phyloP scores from a whole-genome alignment of 2,888 invertebrate genomes.

The Agriopis marginaria region DNA sequence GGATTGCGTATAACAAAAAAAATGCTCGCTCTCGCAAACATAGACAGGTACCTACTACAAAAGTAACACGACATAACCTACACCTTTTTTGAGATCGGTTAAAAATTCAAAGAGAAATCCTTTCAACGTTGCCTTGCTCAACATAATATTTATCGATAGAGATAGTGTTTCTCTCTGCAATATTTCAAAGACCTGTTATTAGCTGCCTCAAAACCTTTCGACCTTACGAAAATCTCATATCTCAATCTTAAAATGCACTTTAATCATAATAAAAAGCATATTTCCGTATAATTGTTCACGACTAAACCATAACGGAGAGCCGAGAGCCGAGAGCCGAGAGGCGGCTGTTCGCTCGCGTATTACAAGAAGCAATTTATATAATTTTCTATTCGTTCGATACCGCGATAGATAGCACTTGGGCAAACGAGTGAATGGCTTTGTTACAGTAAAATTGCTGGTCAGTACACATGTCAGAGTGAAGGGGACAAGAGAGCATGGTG shows the following conservation, averaged over 20 bases:
- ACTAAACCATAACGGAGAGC: constrained; percentile 56
- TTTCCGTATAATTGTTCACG: constrained; percentile 68
- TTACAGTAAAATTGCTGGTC: constrained; percentile 1
- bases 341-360: constrained; percentile 54
- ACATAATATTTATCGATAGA: background rate
- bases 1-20: too few species aligned
- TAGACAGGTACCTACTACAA: too few species aligned
- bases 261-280: constrained; percentile 57
- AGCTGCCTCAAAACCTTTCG: constrained; percentile 31
- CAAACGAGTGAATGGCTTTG: constrained; percentile 44
- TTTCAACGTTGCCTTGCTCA: background rate
- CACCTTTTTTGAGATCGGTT: too few species aligned
- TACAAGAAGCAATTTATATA: constrained; percentile 76
- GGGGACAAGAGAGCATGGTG: too few species aligned
- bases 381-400: constrained; percentile 74
- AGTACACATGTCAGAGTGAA: background rate
- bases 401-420: constrained; percentile 57
- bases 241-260: constrained; percentile 31
- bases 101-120: background rate
- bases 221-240: constrained; percentile 31
- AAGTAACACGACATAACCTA: too few species aligned
- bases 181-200: constrained; percentile 26
- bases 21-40: too few species aligned
- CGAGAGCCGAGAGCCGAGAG: constrained; percentile 48
- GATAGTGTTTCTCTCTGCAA: background rate